These are phyloP conservation scores for Psittacus erithacus DNA, from an alignment of 2,113 vertebrate species.

Conservation along the genomic window DNA sequence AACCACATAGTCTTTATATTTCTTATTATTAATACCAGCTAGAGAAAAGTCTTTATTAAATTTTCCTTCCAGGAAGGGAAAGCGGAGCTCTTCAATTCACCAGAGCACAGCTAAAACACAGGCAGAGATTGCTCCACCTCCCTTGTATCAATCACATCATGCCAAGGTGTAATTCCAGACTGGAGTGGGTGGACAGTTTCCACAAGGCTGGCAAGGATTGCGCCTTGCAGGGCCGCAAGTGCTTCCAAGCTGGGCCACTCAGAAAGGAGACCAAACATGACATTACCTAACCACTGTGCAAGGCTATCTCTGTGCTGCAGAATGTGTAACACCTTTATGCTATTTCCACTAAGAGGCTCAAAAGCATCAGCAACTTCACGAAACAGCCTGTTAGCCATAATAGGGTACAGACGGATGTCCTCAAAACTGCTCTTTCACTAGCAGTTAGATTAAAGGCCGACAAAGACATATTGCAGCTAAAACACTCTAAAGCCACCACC, in stretches of 20 bases:
- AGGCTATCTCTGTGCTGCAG: neutral
- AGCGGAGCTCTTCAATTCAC: neutral
- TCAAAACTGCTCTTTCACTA: neutral
- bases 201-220: neutral
- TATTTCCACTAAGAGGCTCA: neutral
- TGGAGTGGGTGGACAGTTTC: neutral
- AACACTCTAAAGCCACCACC: neutral
- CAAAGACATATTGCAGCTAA: neutral
- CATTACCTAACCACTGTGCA: neutral
- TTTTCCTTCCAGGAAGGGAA: neutral
- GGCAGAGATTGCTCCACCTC: neutral
- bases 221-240: neutral
- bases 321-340: neutral
- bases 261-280: neutral
- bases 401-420: neutral
- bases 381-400: neutral
- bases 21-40: neutral
- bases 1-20: neutral
- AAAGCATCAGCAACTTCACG: neutral
- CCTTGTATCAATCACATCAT: rapidly evolving
- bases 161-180: neutral
- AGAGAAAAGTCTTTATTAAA: neutral
- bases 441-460: neutral
- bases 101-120: neutral
- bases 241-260: neutral